Percentiles rank a stretch among this genome's conserved stretches.
Conservation (phyloP, 1,140 invertebrate genomes). For the Spodoptera litura region DNA sequence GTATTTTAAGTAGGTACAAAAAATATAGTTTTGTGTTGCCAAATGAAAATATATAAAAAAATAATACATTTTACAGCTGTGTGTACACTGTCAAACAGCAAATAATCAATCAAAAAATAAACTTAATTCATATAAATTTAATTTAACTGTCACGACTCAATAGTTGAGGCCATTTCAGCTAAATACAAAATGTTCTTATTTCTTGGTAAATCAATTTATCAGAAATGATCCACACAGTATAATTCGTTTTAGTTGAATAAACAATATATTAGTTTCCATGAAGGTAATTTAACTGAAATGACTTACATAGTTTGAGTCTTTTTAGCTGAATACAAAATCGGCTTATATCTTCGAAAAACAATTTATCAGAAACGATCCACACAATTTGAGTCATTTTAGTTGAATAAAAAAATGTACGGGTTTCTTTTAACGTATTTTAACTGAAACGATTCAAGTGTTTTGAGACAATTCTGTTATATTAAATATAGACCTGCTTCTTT, state of each 20-base stretch:
- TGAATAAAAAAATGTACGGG: background rate
- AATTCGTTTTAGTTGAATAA: background rate
- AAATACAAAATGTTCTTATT: background rate
- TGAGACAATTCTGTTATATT: no score
- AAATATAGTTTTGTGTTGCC: no score
- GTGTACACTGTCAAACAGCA: background rate
- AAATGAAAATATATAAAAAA: no score
- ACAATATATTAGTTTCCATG: background rate
- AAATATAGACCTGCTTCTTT: no score
- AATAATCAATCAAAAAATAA: no score
- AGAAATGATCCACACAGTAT: background rate
- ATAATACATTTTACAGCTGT: background rate
- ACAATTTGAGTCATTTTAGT: background rate
- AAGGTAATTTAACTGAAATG: background rate
- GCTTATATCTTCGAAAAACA: background rate
- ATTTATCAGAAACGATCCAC: background rate
- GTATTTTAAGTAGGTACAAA: no score
- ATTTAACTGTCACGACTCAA: conserved; percentile 2
- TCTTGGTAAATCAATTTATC: conserved; percentile 2
- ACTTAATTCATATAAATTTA: background rate
- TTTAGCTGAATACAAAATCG: background rate
- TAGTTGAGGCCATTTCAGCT: background rate
- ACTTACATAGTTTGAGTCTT: background rate
- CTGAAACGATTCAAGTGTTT: no score
- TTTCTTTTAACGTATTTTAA: background rate